These are phyloP conservation scores for Protobothrops mucrosquamatus DNA, from an alignment of 2,113 vertebrate genomes.

Conservation along the genomic window DNA sequence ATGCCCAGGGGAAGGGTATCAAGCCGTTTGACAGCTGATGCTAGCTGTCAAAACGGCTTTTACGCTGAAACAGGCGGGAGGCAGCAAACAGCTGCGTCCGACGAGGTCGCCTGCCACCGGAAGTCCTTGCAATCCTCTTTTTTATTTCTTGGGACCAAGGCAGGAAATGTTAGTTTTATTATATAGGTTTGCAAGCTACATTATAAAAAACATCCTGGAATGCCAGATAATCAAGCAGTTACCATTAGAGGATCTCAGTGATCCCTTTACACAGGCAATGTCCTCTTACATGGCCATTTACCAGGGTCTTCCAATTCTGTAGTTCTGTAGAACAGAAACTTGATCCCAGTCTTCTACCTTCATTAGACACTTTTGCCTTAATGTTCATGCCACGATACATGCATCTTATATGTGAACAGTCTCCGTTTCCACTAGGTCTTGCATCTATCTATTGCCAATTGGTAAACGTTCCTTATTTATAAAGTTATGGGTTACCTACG, in stretches of 20 bases:
- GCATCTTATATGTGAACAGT: not conserved
- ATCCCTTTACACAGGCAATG: not conserved
- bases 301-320: not conserved
- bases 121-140: not conserved
- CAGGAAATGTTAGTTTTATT: not conserved
- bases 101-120: no score
- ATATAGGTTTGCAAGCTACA: not conserved
- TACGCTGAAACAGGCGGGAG: no score
- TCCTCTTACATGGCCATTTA: not conserved
- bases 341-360: not conserved
- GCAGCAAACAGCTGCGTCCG: no score
- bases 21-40: no score
- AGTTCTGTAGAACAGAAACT: not conserved
- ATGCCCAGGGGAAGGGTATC: no score
- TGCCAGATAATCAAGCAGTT: not conserved
- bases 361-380: not conserved
- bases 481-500: not conserved
- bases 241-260: not conserved
- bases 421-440: not conserved
- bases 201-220: not conserved
- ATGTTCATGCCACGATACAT: not conserved
- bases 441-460: not conserved
- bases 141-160: not conserved
- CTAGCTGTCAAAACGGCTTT: no score
- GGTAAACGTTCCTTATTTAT: not conserved